Evolutionary conservation across 2,888 invertebrate species (phyloP), one percentile per base, ranked within the genome.

Genomic region (Caenorhabditis zanzibari): DNA sequence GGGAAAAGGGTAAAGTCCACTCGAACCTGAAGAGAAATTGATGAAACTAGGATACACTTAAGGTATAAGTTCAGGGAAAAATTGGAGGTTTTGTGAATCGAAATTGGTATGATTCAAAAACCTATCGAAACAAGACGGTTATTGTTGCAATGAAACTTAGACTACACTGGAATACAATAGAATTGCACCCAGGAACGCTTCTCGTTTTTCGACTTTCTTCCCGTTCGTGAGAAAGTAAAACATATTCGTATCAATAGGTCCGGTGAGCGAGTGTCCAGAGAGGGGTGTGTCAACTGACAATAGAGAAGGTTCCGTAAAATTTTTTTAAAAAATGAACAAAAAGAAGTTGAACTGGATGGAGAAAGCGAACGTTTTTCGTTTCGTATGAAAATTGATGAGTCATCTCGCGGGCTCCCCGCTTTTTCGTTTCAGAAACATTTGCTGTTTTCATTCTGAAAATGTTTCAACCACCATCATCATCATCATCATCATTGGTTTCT

Each of bases 241-340:
- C 19, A 16, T 38, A 16, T 35, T 72, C 61, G 74, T 64, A 63
- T 74, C 74, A 74, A 74, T 74, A 74, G 64, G 64, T 74, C 74
- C 74, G 74, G n/a, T 63, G 38, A 41, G 26, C 32, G 59, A n/a
- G n/a, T n/a, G n/a, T n/a, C n/a, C 49, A 28, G 26, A 38, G 44
- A 59, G 58, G 58, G 76, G 72, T 69, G 76, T 66, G 76, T 61
- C 59, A 47, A 64, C 22, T 49, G 63, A 77, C 77, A 77, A 77
- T 77, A 56, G 71, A 47, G 47, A 61, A 41, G 76, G 61, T 71
- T 77, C 71, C 77, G 77, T 77, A 77, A 77, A 77, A 77, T 71
- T 71, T 77, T 12, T n/a, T n/a, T 44, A 26, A 35, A 32, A 49
- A 64, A 64, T 26, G 44, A 56, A 41, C 41, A 59, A 69, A 47